Base-by-base conservation (phyloP, 2,888 invertebrate species). In the Pollenia labialis region DNA sequence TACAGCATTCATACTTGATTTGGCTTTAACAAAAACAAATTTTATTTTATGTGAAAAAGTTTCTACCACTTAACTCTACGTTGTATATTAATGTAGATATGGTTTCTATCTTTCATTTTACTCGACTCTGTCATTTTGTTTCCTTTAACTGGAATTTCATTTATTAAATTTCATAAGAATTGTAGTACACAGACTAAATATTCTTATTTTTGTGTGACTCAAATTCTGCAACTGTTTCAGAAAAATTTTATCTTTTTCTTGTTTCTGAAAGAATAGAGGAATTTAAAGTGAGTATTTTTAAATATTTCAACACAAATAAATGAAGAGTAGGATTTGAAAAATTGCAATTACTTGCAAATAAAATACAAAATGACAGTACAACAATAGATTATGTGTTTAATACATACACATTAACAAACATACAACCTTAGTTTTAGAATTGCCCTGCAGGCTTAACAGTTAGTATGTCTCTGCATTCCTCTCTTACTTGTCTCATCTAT, bases 161-260 rank as follows among this genome's bases (percentile, higher is more conserved):
- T 79, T 84, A 84, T 58, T 72, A 79, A 74, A 84, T 84, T 84
- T 52, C 60, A 44, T 58, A 68, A 50, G 44, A 72, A 42, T 58
- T 72, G 60, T 68, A 71, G 60, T 68, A 71, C 48, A 14, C 2
- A 56, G 18, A 44, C 14, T n/a, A n/a, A 64, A 23, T 32, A 62
- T 32, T 16, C n/a, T 52, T 32, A 11, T 16, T 50, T 69, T 48
- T 50, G n/a, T 48, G 32, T 50, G 32, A 68, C n/a, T 32, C 40
- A 52, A 52, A 52, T 69, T 72, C 46, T 40, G 52, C 60, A 62
- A 80, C 8, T 52, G 32, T 71, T 71, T 52, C 3, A 4, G 44
- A 44, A 44, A 64, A 23, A 46, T 42, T 42, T 2, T 16, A 68
- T 54, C 48, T 23, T 9, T 14, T 1, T 14, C 50, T 60, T 58